A percentile compares a stretch with the other conserved stretches of the same genome.
Evolutionary conservation across 2,113 vertebrate genomes (phyloP).

Genomic region (Nesoenas mayeri): DNA sequence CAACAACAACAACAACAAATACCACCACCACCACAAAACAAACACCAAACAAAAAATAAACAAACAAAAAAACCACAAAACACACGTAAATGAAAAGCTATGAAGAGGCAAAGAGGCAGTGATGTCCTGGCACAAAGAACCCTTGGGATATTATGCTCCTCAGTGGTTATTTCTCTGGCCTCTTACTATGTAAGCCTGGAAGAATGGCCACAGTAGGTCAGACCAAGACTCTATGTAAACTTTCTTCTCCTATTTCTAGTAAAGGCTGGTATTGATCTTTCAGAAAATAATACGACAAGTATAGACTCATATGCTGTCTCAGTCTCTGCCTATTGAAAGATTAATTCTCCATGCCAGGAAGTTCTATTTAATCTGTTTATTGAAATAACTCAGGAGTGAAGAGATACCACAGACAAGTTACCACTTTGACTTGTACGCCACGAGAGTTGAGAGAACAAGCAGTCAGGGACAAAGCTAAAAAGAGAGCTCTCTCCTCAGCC

Average conservation of each 20-base stretch:
- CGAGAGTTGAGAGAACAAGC: not conserved
- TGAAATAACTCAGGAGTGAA: not conserved
- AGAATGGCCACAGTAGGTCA: not conserved
- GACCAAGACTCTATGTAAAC: not conserved
- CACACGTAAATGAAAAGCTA: not conserved
- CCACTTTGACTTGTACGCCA: not conserved
- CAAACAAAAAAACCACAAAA: too few species aligned
- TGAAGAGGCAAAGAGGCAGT: not conserved
- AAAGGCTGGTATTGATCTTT: not conserved
- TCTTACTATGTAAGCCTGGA: not conserved
- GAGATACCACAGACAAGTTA: not conserved
- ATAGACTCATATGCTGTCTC: not conserved
- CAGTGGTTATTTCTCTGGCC: not conserved
- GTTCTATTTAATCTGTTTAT: not conserved
- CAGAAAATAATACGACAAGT: not conserved
- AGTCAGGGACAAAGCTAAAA: not conserved
- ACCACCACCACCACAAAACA: too few species aligned
- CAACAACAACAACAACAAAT: too few species aligned
- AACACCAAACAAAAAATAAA: too few species aligned
- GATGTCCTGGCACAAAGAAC: not conserved
- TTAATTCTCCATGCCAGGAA: not conserved
- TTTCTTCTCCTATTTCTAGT: not conserved
- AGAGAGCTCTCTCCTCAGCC: not conserved
- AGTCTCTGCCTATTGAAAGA: not conserved
- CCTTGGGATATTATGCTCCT: not conserved